phyloP scores from a whole-genome alignment of 1,140 invertebrate species.

The Drosophila neocordata region DNA sequence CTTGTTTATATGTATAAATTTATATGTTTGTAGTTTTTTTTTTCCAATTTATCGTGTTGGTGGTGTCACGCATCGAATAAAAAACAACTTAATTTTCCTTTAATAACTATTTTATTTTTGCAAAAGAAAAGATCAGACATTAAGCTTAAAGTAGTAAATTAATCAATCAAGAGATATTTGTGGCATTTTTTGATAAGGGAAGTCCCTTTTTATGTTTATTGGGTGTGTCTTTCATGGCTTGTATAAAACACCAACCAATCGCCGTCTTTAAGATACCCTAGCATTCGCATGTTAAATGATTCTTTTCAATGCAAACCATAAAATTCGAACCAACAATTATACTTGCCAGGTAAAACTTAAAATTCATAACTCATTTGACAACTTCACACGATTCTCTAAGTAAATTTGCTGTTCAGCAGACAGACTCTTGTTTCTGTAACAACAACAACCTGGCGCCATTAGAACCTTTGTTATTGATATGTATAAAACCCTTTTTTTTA shows the following conservation, averaged over 20 bases:
- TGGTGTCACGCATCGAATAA: slow-evolving; percentile 40
- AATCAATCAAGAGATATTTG: background rate
- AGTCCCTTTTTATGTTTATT: background rate
- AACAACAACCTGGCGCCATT: background rate
- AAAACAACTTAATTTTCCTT: slow-evolving; percentile 42
- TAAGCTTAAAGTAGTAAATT: background rate
- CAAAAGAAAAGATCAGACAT: slow-evolving; percentile 13
- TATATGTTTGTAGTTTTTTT: slow-evolving; percentile 42
- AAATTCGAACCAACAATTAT: background rate
- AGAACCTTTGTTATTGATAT: background rate
- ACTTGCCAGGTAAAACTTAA: background rate
- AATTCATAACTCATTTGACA: background rate
- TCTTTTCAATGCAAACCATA: no score
- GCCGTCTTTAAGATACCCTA: background rate
- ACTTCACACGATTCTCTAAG: background rate
- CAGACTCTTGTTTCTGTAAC: background rate
- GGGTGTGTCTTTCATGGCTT: background rate
- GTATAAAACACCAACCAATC: background rate
- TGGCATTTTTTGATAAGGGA: background rate
- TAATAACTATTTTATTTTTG: slow-evolving; percentile 16
- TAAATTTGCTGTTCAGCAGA: background rate
- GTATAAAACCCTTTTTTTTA: no score
- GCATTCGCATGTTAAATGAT: no score
- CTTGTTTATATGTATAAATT: slow-evolving; percentile 34
- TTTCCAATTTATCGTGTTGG: slow-evolving; percentile 2